phyloP scores from a whole-genome alignment of 1,140 invertebrate genomes.

The Cotesia typhae region DNA sequence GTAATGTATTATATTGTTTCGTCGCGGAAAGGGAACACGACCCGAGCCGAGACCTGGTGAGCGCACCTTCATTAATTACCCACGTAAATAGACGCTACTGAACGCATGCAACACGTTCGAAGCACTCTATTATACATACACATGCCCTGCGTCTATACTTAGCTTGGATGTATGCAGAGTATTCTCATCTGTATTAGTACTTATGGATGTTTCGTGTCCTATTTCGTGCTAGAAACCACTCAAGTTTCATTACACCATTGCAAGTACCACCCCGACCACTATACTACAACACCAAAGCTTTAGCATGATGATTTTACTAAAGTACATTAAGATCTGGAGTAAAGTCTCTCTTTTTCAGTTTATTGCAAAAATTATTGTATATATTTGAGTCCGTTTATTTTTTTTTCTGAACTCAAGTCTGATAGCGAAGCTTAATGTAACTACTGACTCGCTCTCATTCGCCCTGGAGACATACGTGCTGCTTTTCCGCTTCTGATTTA shows the following conservation, averaged over 20 bases:
- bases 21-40: background rate
- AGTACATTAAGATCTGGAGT: no score
- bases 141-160: background rate
- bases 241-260: background rate
- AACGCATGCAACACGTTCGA: slow-evolving; percentile 10
- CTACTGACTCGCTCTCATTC: background rate
- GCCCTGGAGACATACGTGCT: slow-evolving; percentile 14
- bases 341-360: background rate
- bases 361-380: background rate
- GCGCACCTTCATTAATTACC: slow-evolving; percentile 26
- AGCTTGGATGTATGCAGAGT: background rate
- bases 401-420: background rate
- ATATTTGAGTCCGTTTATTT: background rate
- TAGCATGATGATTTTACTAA: no score
- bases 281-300: no score
- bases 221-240: slow-evolving; percentile 2
- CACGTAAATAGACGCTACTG: slow-evolving; percentile 22
- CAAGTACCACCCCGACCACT: background rate
- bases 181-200: background rate
- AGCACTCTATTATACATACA: slow-evolving; percentile 4
- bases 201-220: slow-evolving; percentile 6
- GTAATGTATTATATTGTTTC: slow-evolving; percentile 22
- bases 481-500: slow-evolving; percentile 9
- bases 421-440: background rate
- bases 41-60: slow-evolving; percentile 6